Base-by-base conservation (phyloP, 2,113 vertebrate genomes). In the Scatophagus argus region DNA sequence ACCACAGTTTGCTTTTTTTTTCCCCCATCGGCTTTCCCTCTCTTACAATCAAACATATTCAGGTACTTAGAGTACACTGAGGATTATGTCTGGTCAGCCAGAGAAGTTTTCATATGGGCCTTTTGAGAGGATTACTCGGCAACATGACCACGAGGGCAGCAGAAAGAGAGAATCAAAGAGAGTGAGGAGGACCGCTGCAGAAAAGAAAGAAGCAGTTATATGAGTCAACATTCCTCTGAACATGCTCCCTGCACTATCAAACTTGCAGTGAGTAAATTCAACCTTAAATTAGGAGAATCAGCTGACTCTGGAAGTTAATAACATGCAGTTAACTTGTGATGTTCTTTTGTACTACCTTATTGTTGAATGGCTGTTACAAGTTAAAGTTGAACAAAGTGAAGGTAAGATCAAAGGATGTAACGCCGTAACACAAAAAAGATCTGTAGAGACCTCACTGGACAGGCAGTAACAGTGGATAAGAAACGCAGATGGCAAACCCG, bases 11-110 rank as follows among this genome's bases (percentile, higher is more conserved):
- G 79, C 62, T 46, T 54, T 44, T 68, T 65, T 68, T 66, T 58
- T 81, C 66, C 62, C 66, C 27, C 61, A 82, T 78, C 72, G 10
- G 84, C 82, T 89, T 84, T 83, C 39, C 54, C 44, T 86, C 67
- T 79, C 47, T 85, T 85, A 87, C 83, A 89, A 70, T 89, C 84
- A 82, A 88, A 87, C 82, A 89, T 86, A 93, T 90, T 88, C 89
- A 93, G 91, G 88, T 90, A 91, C 81, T 92, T 91, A 92, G 82
- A 87, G 84, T 85, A 87, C 67, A 84, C 58, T 12, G 69, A 58
- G 87, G 91, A 93, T 92, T 90, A 93, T 36, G 73, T 83, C 84
- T 84, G 73, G 69, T 90, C 88, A 85, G 88, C 87, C 88, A 88
- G 82, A 91, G 64, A 90, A 87, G 76, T 84, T 90, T 85, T 86